Conservation (phyloP, 2,113 vertebrate genomes). For the Peromyscus leucopus region DNA sequence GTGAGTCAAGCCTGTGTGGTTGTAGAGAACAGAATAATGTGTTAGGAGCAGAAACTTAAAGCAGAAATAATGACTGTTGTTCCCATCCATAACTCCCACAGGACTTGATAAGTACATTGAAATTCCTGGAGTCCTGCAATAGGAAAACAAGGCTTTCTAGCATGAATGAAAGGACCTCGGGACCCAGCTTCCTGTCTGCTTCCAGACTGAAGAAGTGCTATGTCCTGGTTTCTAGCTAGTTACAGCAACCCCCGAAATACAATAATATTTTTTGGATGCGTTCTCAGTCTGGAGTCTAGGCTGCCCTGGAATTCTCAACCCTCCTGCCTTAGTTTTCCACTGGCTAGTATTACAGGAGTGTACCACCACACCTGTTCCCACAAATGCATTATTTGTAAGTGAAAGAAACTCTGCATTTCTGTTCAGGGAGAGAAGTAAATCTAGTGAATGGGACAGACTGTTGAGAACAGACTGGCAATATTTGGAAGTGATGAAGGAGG, state of each 20-base stretch:
- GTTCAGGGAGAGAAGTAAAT: neutral
- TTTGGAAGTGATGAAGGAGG: neutral
- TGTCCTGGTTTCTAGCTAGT: neutral
- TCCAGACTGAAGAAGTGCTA: neutral
- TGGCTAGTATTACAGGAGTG: neutral
- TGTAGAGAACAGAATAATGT: neutral
- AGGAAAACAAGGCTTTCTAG: neutral
- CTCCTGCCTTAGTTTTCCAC: neutral
- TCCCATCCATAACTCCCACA: neutral
- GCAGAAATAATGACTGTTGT: neutral
- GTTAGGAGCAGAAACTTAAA: neutral
- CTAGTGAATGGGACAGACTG: neutral
- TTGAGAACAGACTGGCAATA: neutral
- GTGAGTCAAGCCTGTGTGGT: neutral
- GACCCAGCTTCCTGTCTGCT: neutral
- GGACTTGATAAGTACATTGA: neutral
- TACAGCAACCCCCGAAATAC: neutral
- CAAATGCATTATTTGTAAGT: neutral
- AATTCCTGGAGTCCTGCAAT: neutral
- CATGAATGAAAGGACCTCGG: rapidly evolving
- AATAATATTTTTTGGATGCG: neutral
- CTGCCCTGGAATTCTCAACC: neutral
- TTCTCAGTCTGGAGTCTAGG: neutral
- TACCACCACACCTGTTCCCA: neutral
- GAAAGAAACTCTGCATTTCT: neutral